Evolutionary conservation across 2,113 vertebrate species (phyloP), one percentile per base, ranked within the genome.

Genomic region (Rostratula benghalensis): DNA sequence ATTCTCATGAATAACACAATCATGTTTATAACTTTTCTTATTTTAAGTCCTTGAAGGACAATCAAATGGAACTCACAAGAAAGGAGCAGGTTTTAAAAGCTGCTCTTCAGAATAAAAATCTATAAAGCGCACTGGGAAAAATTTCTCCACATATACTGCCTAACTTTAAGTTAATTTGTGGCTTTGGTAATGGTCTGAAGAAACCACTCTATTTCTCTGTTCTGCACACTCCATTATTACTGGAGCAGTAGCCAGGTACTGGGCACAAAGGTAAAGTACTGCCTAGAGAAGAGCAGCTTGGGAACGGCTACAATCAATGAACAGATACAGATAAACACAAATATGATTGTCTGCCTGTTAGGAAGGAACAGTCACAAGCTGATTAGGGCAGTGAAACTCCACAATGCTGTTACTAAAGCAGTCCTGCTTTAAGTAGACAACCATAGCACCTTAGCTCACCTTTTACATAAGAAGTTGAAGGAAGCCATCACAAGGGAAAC

Each of bases 301-400:
- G 78, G 83, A 95, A 83, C 11, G 5, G 64, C 53, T 68, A 67
- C 13, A 3, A 90, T 91, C 91, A 92, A 95, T 70, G 68, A 95
- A 67, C 39, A 83, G 75, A 90, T 91, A 67, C 39, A 83, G 75
- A 90, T 91, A 93, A 97, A 95, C 43, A 94, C 39, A 95, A 88
- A 93, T 75, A 83, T 20, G 70, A 81, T 50, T 61, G 56, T 61
- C 67, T 84, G 87, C 76, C 76, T 70, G 89, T 91, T 79, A 73
- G 64, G 73, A 94, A 78, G 83, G 63, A 93, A 81, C 41, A 90
- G 45, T 67, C 75, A 95, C 0, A 1, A 92, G 77, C 82, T 89
- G 80, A 80, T 89, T 76, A 87, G 68, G 89, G 82, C 53, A 65
- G 41, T 4, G 9, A 96, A 89, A 93, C 8, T 56, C 60, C 56